Percentiles rank a stretch among this genome's conserved stretches.
phyloP scores from a whole-genome alignment of 1,140 invertebrate species.

The Drosophila yakuba region DNA sequence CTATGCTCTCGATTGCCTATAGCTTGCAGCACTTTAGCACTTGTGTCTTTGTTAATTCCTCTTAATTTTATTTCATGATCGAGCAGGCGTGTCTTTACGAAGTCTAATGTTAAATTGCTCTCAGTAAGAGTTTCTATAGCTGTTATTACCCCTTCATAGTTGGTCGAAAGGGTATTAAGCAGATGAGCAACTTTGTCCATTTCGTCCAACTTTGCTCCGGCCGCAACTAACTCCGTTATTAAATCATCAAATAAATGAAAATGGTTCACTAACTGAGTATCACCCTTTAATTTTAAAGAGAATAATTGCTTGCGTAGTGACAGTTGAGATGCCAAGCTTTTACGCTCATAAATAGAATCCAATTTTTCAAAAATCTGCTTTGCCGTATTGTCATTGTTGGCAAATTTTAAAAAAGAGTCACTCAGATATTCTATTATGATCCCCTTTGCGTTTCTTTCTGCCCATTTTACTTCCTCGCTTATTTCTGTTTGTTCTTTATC shows the following conservation, averaged over 20 bases:
- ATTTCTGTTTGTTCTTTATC: too few species aligned
- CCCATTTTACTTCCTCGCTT: too few species aligned
- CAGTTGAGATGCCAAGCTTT: neutral
- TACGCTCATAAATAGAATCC: neutral
- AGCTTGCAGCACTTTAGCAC: conserved; percentile 10
- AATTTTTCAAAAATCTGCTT: neutral
- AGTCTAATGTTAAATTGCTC: conserved; percentile 14
- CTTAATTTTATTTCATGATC: conserved; percentile 27
- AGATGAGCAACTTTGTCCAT: conserved; percentile 31
- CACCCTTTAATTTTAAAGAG: conserved; percentile 2
- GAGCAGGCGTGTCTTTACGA: conserved; percentile 26
- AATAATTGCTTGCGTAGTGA: too few species aligned
- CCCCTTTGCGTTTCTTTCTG: too few species aligned
- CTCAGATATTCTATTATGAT: too few species aligned
- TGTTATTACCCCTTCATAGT: conserved; percentile 29
- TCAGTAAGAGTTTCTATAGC: conserved; percentile 23
- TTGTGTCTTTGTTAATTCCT: conserved; percentile 18
- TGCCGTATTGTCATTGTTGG: too few species aligned
- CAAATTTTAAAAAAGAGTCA: too few species aligned
- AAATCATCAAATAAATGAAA: conserved; percentile 19
- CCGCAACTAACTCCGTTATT: conserved; percentile 28
- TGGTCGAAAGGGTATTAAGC: conserved; percentile 1
- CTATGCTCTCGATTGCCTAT: conserved; percentile 14
- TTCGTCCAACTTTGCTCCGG: conserved; percentile 36
- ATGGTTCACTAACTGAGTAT: conserved; percentile 13